Conservation (phyloP, 2,888 invertebrate species). For the Drosophila tanythrix region DNA sequence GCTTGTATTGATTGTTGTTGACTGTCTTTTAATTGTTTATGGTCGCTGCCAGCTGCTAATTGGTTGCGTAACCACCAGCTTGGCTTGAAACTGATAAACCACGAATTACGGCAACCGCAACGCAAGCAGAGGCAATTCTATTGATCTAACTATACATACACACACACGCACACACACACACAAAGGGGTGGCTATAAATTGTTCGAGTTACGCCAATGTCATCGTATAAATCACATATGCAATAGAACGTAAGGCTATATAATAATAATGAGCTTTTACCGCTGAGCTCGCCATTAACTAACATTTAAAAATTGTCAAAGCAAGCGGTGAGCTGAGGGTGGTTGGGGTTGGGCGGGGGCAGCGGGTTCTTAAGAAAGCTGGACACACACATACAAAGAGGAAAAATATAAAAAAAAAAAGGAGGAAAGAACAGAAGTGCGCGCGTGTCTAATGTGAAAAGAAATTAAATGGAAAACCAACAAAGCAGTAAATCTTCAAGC, state of each 20-base stretch:
- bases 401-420: neutral
- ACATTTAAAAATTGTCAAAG: slow-evolving; percentile 76
- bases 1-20: slow-evolving; percentile 1
- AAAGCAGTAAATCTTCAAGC: slow-evolving; percentile 72
- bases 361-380: neutral
- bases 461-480: slow-evolving; percentile 73
- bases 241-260: slow-evolving; percentile 29
- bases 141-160: slow-evolving; percentile 36
- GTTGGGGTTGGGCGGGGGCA: neutral
- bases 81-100: slow-evolving; percentile 7
- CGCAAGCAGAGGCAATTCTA: slow-evolving; percentile 1
- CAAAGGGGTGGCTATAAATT: slow-evolving; percentile 54
- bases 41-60: slow-evolving; percentile 28
- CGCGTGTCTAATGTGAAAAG: slow-evolving; percentile 71
- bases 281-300: slow-evolving; percentile 68
- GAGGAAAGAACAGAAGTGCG: slow-evolving; percentile 1
- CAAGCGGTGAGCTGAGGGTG: neutral
- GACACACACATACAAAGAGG: slow-evolving; percentile 18
- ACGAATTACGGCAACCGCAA: slow-evolving; percentile 24
- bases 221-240: slow-evolving; percentile 68
- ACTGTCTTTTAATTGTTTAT: slow-evolving; percentile 2
- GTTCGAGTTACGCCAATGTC: slow-evolving; percentile 61
- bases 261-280: slow-evolving; percentile 71
- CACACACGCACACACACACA: slow-evolving; percentile 6
- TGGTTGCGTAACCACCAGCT: slow-evolving; percentile 22